Base-by-base conservation (phyloP, 2,888 invertebrate genomes). In the Gari tellinella region DNA sequence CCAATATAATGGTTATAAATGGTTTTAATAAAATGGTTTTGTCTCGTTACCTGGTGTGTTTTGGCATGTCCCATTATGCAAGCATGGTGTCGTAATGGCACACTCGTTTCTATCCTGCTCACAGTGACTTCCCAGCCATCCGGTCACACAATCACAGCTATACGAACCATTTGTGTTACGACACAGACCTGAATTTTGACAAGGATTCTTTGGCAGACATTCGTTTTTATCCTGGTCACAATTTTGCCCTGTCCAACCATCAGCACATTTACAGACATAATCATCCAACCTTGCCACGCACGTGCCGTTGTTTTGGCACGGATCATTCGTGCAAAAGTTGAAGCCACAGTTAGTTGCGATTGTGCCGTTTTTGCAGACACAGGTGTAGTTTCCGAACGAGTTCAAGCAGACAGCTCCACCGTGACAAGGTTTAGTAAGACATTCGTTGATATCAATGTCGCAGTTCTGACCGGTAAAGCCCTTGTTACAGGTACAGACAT, bases 331-430 rank as follows among this genome's bases (percentile, higher is more conserved):
- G 53, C 76, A 76, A 21, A 46, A 57, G 31, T 76, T 68, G 10
- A 52, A 25, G 10, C 45, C 95, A 92, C 97, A 98, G n/a, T 94
- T 95, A 78, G 94, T 94, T 31, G 97, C 97, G 88, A 96, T 95
- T 92, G 95, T 96, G 0, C 97, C 97, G 82, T 95, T 94, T 41
- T 95, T 94, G 92, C 98, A 98, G 45, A 95, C 94, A 92, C 98
- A 98, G 91, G 96, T 96, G 93, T 96, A 97, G 67, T 94, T 94
- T 14, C 79, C 79, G 31, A 65, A 72, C 8, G 79, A 62, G 31
- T 79, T 79, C 21, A 74, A 15, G 43, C 79, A 79, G 0, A 64
- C 37, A 0, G 21, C 48, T 4, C 68, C 66, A 25, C 51, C 53
- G n/a, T 43, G 41, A 40, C 79, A 79, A 17, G 76, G 68, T 2